Conservation (phyloP, 2,797 vertebrate genomes). For the Clamator glandarius region DNA sequence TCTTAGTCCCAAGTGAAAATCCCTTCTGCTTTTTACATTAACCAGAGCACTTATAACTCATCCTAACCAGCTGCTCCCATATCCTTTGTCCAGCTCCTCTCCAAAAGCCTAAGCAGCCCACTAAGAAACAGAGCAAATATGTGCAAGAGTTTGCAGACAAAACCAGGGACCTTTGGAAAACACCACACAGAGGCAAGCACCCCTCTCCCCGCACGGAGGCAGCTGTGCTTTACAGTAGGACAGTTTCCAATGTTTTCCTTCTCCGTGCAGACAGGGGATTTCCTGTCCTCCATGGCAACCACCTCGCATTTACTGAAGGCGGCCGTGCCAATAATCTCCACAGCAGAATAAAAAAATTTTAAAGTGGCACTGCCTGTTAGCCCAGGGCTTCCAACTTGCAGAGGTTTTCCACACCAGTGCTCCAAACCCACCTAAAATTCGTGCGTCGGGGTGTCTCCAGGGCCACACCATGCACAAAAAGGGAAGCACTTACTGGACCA, state of each 20-base stretch:
- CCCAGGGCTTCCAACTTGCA: neutral
- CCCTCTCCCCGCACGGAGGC: slow-evolving; percentile 35
- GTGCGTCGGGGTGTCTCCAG: neutral
- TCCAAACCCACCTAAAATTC: neutral
- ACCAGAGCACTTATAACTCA: slow-evolving; percentile 25
- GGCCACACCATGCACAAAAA: neutral
- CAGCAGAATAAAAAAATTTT: slow-evolving; percentile 42
- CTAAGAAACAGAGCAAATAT: neutral
- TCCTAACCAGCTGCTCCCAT: neutral
- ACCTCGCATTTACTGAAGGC: slow-evolving; percentile 30
- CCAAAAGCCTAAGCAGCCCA: neutral
- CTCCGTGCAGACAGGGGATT: slow-evolving; percentile 60
- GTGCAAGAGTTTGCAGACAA: neutral
- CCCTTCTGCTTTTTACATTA: slow-evolving; percentile 10
- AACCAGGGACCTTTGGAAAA: slow-evolving; percentile 28
- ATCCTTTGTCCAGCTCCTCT: slow-evolving; percentile 4
- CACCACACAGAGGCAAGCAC: neutral
- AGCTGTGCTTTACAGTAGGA: slow-evolving; percentile 52
- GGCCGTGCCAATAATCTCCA: slow-evolving; percentile 44
- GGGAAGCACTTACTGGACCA: neutral
- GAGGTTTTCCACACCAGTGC: neutral
- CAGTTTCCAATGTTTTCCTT: slow-evolving; percentile 47
- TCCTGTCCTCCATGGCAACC: slow-evolving; percentile 72
- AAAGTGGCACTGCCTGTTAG: slow-evolving; percentile 31
- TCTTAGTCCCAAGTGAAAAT: neutral